phyloP scores from a whole-genome alignment of 2,113 vertebrate species.

The Muntiacus muntjak region DNA sequence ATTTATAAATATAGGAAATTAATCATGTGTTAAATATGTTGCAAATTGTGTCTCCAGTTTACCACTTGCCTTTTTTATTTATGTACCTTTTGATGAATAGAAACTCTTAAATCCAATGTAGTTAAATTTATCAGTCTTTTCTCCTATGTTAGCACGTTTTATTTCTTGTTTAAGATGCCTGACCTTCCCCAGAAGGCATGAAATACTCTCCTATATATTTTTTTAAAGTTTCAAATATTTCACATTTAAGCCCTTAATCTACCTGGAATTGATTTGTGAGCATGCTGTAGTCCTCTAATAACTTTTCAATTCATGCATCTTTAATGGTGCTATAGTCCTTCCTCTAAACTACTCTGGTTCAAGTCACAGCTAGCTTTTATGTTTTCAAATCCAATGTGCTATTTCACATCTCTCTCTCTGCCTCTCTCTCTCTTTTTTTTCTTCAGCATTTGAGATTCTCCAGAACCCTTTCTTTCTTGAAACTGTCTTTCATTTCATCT shows the following conservation, averaged over 20 bases:
- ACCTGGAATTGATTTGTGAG: slow-evolving; percentile 14
- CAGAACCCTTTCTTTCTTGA: background rate
- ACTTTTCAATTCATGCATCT: background rate
- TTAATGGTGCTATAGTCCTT: background rate
- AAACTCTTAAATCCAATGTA: background rate
- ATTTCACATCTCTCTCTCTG: background rate
- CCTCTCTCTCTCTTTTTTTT: background rate
- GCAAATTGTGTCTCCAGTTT: background rate
- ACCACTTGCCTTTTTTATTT: background rate
- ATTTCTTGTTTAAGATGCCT: background rate
- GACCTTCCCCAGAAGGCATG: background rate
- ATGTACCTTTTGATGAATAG: background rate
- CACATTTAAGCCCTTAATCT: background rate
- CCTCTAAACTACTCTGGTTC: background rate
- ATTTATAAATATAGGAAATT: background rate
- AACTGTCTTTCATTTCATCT: background rate
- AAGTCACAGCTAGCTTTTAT: background rate
- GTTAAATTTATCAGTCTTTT: background rate
- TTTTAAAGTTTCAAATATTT: slow-evolving; percentile 8
- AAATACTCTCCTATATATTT: background rate
- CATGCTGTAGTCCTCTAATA: background rate
- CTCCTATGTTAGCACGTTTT: background rate
- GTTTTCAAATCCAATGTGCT: background rate
- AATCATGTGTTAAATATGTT: background rate
- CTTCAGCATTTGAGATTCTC: background rate